Evolutionary conservation across 2,797 vertebrate species (phyloP).

Genomic region (Mallotus villosus): DNA sequence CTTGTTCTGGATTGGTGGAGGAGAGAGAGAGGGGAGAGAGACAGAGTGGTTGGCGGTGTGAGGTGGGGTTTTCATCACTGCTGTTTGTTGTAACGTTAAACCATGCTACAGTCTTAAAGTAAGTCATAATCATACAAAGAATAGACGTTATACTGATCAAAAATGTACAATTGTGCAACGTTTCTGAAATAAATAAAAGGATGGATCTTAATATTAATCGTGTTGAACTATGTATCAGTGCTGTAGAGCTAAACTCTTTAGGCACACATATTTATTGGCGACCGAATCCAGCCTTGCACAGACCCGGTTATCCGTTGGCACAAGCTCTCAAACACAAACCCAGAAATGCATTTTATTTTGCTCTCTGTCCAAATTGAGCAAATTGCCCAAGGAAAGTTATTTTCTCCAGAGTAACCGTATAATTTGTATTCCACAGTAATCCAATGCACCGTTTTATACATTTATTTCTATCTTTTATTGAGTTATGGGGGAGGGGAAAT

Average conservation of each 20-base stretch:
- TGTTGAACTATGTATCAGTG: too few relatives aligned
- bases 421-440: conserved; percentile 50
- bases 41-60: not conserved
- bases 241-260: too few relatives aligned
- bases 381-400: conserved; percentile 46
- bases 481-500: conserved; percentile 27
- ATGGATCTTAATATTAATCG: too few relatives aligned
- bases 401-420: conserved; percentile 54
- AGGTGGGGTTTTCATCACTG: not conserved
- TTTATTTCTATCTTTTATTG: conserved; percentile 52
- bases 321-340: conserved; percentile 24
- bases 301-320: conserved; percentile 5
- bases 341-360: conserved; percentile 51
- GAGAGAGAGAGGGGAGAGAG: conserved; percentile 7
- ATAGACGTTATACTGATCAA: not conserved
- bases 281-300: conserved; percentile 38
- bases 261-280: conserved; percentile 21
- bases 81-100: not conserved
- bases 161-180: not conserved
- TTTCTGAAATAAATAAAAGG: too few relatives aligned
- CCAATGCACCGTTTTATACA: conserved; percentile 42
- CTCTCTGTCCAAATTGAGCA: conserved; percentile 58
- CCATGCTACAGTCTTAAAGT: not conserved
- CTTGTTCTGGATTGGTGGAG: conserved; percentile 83
- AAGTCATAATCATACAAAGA: not conserved